Percentiles rank a stretch among this genome's conserved stretches.
phyloP scores from a whole-genome alignment of 1,140 invertebrate genomes.

The Sipha flava region DNA sequence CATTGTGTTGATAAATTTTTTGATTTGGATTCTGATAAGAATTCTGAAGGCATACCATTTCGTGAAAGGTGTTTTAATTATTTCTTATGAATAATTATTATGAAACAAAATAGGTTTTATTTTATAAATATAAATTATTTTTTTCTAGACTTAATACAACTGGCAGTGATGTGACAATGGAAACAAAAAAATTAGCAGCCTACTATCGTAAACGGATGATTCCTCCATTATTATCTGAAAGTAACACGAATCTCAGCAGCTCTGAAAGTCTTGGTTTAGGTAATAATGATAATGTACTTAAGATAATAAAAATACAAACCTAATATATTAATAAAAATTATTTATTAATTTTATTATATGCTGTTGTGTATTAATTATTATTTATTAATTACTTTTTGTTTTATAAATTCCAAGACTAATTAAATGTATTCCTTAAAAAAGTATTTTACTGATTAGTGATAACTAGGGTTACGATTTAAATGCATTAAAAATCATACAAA shows the following conservation, averaged over 20 bases:
- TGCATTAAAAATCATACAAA: too few species aligned
- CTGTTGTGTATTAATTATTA: too few species aligned
- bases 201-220: conserved; percentile 48
- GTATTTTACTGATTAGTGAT: neutral
- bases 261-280: conserved; percentile 57
- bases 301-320: too few species aligned
- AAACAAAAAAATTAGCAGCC: conserved; percentile 48
- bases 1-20: conserved; percentile 31
- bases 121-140: conserved; percentile 33
- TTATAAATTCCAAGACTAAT: neutral
- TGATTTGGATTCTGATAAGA: conserved; percentile 32
- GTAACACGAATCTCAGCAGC: conserved; percentile 60
- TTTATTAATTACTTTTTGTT: neutral
- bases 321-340: too few species aligned
- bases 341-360: too few species aligned
- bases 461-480: too few species aligned
- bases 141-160: conserved; percentile 51
- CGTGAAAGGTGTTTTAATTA: neutral
- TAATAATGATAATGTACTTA: conserved; percentile 38
- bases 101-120: conserved; percentile 11
- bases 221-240: conserved; percentile 50
- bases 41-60: neutral
- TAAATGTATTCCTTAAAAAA: neutral
- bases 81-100: neutral
- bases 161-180: conserved; percentile 51